Percentiles rank a stretch among this genome's conserved stretches.
Conservation (phyloP, 2,888 invertebrate genomes). For the Linyphia triangularis region DNA sequence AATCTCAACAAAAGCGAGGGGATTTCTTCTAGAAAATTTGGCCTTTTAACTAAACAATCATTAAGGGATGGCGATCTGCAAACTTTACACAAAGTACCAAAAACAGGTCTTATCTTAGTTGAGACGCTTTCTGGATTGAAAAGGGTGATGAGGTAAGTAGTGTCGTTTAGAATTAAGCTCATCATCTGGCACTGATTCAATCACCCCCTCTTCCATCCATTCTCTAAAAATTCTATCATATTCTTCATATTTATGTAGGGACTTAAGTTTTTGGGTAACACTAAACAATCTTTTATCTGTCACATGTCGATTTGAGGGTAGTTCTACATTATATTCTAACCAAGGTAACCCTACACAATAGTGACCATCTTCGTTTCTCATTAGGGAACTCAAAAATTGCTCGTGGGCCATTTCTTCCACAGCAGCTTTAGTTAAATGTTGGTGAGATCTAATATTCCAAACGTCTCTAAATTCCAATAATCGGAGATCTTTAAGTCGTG, state of each 20-base stretch:
- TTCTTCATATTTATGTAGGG: not conserved
- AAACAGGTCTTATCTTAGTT: constrained; percentile 77
- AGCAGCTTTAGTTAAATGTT: not conserved
- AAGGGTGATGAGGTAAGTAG: constrained; percentile 75
- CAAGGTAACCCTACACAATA: too few relatives aligned
- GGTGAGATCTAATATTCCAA: not conserved
- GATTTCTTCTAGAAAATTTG: constrained; percentile 16
- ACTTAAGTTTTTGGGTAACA: constrained; percentile 17
- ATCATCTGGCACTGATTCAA: constrained; percentile 4
- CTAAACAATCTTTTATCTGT: constrained; percentile 10
- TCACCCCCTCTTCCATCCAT: not conserved
- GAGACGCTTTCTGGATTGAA: constrained; percentile 75
- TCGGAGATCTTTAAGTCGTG: not conserved
- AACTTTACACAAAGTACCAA: constrained; percentile 65
- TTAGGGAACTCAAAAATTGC: too few relatives aligned
- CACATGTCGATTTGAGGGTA: too few relatives aligned
- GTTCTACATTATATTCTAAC: too few relatives aligned
- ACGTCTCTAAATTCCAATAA: not conserved
- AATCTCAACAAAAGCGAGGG: constrained; percentile 19
- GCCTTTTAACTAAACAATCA: constrained; percentile 7
- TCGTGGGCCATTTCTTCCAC: not conserved
- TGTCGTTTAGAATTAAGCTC: constrained; percentile 2
- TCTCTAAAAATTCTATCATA: too few relatives aligned
- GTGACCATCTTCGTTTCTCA: too few relatives aligned
- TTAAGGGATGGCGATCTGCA: constrained; percentile 1